These are phyloP conservation scores for Melospiza georgiana DNA, from an alignment of 2,113 vertebrate species.

Conservation along the genomic window DNA sequence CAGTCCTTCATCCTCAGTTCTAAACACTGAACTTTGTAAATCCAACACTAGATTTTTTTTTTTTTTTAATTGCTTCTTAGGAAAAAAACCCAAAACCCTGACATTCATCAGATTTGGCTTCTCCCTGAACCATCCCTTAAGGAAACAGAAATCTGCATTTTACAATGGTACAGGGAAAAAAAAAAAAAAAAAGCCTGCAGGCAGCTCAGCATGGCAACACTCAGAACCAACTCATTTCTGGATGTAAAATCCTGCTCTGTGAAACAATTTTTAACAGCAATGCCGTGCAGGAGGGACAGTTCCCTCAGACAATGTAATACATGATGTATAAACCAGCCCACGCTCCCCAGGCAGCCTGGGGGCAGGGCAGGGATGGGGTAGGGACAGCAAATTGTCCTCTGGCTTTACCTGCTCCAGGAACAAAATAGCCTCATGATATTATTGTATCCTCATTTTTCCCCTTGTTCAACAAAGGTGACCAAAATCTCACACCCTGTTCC, in stretches of 20 bases:
- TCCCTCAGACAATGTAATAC: rapidly evolving
- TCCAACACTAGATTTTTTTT: background rate
- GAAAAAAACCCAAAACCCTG: background rate
- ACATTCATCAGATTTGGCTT: background rate
- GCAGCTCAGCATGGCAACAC: background rate
- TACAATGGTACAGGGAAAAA: background rate
- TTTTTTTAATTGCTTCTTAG: background rate
- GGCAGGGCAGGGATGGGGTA: background rate
- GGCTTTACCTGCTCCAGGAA: background rate
- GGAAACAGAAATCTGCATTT: background rate
- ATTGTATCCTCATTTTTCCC: background rate
- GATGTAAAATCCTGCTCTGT: background rate
- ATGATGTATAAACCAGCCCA: background rate
- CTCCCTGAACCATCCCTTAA: background rate
- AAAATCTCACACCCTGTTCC: background rate
- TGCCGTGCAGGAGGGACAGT: background rate
- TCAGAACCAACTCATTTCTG: background rate
- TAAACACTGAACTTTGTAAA: background rate
- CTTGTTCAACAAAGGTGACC: background rate
- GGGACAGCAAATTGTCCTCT: background rate
- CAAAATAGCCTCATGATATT: rapidly evolving
- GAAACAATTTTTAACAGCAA: background rate
- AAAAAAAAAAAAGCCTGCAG: background rate
- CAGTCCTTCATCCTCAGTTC: background rate
- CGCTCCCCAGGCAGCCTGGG: background rate